A percentile compares a stretch with the other conserved stretches of the same genome.
Evolutionary conservation across 2,888 invertebrate genomes (phyloP).

Genomic region (Liposcelis brunnea): DNA sequence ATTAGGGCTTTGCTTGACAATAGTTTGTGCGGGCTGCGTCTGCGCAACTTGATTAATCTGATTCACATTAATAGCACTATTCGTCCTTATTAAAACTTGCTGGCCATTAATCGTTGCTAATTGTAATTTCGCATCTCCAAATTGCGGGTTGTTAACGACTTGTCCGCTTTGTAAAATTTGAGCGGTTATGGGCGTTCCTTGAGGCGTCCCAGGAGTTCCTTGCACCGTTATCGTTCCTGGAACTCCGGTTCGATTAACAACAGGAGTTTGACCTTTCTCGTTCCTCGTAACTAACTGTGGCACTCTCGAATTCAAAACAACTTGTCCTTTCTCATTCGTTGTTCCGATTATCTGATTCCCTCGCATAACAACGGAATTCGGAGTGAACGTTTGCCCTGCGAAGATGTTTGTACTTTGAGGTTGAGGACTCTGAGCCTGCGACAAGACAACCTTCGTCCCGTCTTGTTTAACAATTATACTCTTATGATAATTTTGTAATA

Average conservation of each 20-base stretch:
- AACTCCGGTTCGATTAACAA: no score
- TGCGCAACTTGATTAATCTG: no score
- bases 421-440: no score
- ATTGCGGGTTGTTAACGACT: constrained; percentile 60
- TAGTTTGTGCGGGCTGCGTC: no score
- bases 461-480: constrained; percentile 3
- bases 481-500: constrained; percentile 1
- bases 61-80: constrained; percentile 10
- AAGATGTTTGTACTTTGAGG: neutral
- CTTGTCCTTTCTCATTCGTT: constrained; percentile 25
- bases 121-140: constrained; percentile 67
- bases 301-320: constrained; percentile 6
- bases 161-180: constrained; percentile 33
- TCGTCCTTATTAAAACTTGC: constrained; percentile 62
- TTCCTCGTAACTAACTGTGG: neutral
- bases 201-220: no score
- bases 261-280: no score
- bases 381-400: constrained; percentile 11
- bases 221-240: no score
- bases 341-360: constrained; percentile 26
- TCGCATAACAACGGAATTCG: constrained; percentile 24
- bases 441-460: neutral
- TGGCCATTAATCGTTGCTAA: constrained; percentile 72
- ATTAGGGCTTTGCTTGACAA: no score
- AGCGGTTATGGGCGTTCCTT: constrained; percentile 24